Evolutionary conservation across 2,888 invertebrate genomes (phyloP).

Genomic region (Sabatieria punctata): DNA sequence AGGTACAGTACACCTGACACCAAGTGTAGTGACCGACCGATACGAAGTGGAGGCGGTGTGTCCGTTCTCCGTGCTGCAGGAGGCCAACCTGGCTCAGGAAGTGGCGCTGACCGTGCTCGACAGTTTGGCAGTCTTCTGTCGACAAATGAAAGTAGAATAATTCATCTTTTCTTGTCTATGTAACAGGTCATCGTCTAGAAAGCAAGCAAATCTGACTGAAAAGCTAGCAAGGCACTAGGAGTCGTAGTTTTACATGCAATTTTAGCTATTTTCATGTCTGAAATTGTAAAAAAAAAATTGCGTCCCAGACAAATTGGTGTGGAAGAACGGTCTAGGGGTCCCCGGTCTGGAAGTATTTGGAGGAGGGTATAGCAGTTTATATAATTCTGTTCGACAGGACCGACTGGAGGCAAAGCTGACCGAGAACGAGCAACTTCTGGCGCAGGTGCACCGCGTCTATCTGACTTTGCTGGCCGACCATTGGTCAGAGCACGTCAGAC

Average conservation of each 20-base stretch:
- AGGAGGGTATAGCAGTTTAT: too few species aligned
- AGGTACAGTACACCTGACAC: neutral
- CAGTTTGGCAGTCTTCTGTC: slow-evolving; percentile 63
- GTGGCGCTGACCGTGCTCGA: slow-evolving; percentile 71
- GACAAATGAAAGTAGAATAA: slow-evolving; percentile 50
- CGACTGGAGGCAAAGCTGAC: slow-evolving; percentile 43
- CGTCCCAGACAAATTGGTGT: too few species aligned
- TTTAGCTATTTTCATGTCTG: too few species aligned
- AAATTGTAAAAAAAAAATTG: too few species aligned
- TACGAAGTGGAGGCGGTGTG: too few species aligned
- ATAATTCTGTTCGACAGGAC: too few species aligned
- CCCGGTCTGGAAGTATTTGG: too few species aligned
- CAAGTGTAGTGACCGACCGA: too few species aligned
- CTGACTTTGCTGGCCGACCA: slow-evolving; percentile 67
- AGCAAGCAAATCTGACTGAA: too few species aligned
- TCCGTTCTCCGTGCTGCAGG: slow-evolving; percentile 43
- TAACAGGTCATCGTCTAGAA: neutral
- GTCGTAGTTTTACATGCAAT: too few species aligned
- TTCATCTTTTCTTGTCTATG: slow-evolving; percentile 3
- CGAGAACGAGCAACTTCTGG: slow-evolving; percentile 53
- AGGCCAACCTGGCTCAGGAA: slow-evolving; percentile 70
- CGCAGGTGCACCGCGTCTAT: slow-evolving; percentile 65
- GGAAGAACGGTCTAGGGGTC: too few species aligned
- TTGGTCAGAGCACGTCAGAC: slow-evolving; percentile 72
- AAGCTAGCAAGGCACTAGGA: too few species aligned